Conservation (phyloP, 2,113 vertebrate species). For the Poeciliopsis prolifica region DNA sequence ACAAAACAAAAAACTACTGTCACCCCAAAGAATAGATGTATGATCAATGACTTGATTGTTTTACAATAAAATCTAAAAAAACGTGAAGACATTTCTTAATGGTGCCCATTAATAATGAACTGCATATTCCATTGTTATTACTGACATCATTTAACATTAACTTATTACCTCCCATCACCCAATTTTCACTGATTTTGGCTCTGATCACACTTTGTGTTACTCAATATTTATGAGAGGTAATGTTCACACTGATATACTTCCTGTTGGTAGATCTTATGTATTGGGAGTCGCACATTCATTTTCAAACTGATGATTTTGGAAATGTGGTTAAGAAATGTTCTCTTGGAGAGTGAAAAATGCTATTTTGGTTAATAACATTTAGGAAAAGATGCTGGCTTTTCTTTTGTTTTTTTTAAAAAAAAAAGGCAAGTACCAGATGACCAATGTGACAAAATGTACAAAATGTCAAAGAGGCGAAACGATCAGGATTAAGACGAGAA, state of each 20-base stretch:
- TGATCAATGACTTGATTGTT: not conserved
- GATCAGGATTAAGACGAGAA: not conserved
- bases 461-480: not conserved
- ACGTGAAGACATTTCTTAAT: too few species aligned
- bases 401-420: not conserved
- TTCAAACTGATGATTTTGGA: not conserved
- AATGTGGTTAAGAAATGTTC: too few species aligned
- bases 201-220: not conserved
- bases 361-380: not conserved
- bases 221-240: not conserved
- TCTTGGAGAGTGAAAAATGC: not conserved
- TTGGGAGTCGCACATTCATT: not conserved
- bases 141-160: not conserved
- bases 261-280: not conserved
- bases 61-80: not conserved
- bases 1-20: too few species aligned
- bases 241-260: not conserved
- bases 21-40: too few species aligned
- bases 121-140: not conserved
- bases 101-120: not conserved
- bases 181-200: not conserved
- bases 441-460: not conserved
- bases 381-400: not conserved
- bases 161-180: not conserved
- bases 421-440: not conserved